Percentiles rank a stretch among this genome's conserved stretches.
Evolutionary conservation across 2,113 vertebrate genomes (phyloP).

Genomic region (Strix uralensis): DNA sequence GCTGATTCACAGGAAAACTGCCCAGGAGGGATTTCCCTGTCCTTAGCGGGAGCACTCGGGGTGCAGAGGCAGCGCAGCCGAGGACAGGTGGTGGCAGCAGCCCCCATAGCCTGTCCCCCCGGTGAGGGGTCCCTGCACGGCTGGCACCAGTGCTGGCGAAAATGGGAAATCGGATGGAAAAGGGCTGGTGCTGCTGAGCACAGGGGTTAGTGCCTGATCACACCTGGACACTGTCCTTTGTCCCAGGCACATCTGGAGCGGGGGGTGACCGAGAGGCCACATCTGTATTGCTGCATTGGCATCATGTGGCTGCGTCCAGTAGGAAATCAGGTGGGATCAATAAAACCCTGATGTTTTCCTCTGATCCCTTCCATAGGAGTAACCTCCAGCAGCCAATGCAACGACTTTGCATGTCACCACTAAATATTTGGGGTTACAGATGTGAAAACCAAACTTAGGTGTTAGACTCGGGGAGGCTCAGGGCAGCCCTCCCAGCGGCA

Average conservation of each 20-base stretch:
- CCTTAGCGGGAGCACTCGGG: neutral
- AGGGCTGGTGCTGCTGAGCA: accelerated
- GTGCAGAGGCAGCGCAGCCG: accelerated
- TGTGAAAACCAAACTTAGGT: accelerated
- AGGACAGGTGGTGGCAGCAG: accelerated
- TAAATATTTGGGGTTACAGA: neutral
- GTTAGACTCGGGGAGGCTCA: neutral
- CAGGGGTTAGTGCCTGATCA: neutral
- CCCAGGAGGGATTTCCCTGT: neutral
- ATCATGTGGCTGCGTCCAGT: neutral
- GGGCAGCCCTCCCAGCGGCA: accelerated
- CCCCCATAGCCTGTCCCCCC: accelerated
- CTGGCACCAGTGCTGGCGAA: accelerated
- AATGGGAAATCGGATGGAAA: neutral
- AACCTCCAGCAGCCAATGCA: neutral
- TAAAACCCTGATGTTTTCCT: neutral
- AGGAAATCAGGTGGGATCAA: neutral
- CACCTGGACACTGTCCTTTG: neutral
- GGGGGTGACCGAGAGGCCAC: neutral
- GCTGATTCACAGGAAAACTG: neutral
- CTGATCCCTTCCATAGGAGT: neutral
- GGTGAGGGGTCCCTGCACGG: accelerated
- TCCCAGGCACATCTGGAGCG: neutral
- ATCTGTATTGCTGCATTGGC: neutral
- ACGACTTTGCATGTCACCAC: neutral